Percentiles rank a stretch among this genome's conserved stretches.
Evolutionary conservation across 1,140 invertebrate genomes (phyloP).

Genomic region (Hylyphantes graminicola): DNA sequence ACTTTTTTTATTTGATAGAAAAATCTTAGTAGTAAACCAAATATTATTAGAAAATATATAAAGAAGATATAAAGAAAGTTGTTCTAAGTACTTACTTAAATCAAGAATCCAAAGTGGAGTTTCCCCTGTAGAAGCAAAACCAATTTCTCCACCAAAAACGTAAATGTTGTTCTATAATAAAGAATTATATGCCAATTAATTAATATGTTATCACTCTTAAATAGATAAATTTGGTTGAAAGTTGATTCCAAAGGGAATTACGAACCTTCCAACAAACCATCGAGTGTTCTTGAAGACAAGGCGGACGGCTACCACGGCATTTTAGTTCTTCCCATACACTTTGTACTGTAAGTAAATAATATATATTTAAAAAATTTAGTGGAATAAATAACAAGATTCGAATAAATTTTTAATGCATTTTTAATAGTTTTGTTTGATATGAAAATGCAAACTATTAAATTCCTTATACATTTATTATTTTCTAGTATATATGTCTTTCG

Average conservation of each 20-base stretch:
- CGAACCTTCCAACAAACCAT: slow-evolving; percentile 74
- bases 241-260: not conserved
- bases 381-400: not conserved
- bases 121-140: slow-evolving; percentile 81
- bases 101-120: slow-evolving; percentile 90
- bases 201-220: not conserved
- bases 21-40: not conserved
- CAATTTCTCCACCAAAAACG: slow-evolving; percentile 89
- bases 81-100: slow-evolving; percentile 73
- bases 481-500: not conserved
- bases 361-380: not conserved
- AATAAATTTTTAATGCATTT: too few species aligned
- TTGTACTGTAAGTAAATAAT: slow-evolving; percentile 64
- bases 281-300: slow-evolving; percentile 85
- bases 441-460: not conserved
- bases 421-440: not conserved
- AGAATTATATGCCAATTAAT: not conserved
- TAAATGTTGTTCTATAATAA: slow-evolving; percentile 77
- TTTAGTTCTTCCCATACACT: slow-evolving; percentile 68
- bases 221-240: not conserved
- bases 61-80: not conserved
- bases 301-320: slow-evolving; percentile 76
- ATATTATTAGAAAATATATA: not conserved
- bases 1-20: not conserved
- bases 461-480: not conserved